Evolutionary conservation across 2,113 vertebrate genomes (phyloP).

Genomic region (Callocephalon fimbriatum): DNA sequence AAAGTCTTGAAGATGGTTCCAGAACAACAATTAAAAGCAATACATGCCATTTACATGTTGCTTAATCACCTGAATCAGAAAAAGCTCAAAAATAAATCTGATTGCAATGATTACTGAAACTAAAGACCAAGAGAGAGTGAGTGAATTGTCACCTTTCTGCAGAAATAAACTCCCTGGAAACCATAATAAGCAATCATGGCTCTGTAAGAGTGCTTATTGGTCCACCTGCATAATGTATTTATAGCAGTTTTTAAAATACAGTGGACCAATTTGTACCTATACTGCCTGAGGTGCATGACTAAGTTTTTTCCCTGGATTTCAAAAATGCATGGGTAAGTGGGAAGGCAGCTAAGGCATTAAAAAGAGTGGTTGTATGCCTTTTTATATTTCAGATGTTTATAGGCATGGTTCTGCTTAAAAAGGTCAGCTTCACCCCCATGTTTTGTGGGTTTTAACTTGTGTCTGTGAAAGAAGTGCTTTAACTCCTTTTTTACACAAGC

Average conservation of each 20-base stretch:
- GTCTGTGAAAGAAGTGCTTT: background rate
- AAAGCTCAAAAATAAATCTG: background rate
- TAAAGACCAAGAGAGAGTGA: background rate
- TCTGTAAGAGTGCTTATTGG: background rate
- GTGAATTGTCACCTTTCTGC: background rate
- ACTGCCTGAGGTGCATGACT: background rate
- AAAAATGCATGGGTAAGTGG: background rate
- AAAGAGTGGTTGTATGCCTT: background rate
- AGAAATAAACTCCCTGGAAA: conserved; percentile 14
- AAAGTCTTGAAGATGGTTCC: background rate
- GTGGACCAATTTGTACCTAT: background rate
- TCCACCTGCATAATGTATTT: conserved; percentile 12
- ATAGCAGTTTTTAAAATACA: background rate
- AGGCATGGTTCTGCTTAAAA: background rate
- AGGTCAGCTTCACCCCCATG: background rate
- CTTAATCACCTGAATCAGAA: conserved; percentile 5
- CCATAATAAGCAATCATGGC: conserved; percentile 2
- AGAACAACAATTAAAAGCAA: background rate
- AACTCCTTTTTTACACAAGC: background rate
- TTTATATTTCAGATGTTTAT: background rate
- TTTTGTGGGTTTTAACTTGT: background rate
- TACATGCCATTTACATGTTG: background rate
- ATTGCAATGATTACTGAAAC: conserved; percentile 28
- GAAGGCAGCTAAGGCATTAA: background rate
- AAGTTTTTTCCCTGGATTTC: background rate